These are phyloP conservation scores for Oreotragus oreotragus DNA, from an alignment of 2,113 vertebrate species.

Conservation along the genomic window DNA sequence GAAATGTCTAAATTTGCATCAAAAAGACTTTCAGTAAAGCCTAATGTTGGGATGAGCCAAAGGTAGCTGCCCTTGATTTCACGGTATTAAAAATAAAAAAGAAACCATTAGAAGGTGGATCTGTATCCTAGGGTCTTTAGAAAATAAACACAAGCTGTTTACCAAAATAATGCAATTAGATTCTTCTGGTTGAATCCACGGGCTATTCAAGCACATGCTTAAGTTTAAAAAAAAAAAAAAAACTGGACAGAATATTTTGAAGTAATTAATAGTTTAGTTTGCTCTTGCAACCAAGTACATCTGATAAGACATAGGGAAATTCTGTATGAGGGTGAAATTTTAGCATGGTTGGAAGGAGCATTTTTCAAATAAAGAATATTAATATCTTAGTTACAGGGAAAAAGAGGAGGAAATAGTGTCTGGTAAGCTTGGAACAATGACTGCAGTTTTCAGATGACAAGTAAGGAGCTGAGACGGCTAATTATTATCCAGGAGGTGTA, in stretches of 20 bases:
- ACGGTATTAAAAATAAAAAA: neutral
- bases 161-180: neutral
- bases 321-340: neutral
- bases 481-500: neutral
- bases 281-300: neutral
- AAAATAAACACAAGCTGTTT: neutral
- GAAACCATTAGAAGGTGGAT: neutral
- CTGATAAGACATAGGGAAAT: neutral
- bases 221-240: neutral
- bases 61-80: neutral
- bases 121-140: neutral
- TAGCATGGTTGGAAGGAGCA: neutral
- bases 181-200: neutral
- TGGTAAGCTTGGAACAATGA: neutral
- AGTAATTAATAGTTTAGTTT: neutral
- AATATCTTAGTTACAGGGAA: neutral
- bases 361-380: constrained; percentile 9
- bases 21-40: neutral
- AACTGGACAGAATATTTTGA: neutral
- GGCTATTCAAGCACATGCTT: neutral
- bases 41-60: neutral
- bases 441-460: constrained; percentile 10
- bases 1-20: constrained; percentile 20
- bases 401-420: neutral
- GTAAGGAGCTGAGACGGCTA: neutral